These are phyloP conservation scores for Gila orcuttii DNA, from an alignment of 2,113 vertebrate genomes.

Conservation along the genomic window DNA sequence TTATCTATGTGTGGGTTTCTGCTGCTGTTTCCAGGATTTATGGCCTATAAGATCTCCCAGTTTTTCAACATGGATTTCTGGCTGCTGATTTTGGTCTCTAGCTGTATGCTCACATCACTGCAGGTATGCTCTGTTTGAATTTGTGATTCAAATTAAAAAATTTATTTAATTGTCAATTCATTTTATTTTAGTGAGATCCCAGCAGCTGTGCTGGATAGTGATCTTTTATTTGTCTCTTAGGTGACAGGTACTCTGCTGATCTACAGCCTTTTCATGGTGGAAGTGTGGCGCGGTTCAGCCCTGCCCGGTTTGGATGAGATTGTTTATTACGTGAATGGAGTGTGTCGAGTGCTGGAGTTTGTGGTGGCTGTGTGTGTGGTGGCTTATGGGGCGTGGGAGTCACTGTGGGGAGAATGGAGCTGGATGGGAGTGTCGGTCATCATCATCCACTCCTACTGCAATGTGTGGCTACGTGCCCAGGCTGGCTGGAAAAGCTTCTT, in stretches of 20 bases:
- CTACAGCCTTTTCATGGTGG: conserved; percentile 84
- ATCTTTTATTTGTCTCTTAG: conserved; percentile 62
- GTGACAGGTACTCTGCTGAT: conserved; percentile 84
- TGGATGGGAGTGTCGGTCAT: conserved; percentile 88
- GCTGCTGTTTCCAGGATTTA: conserved; percentile 80
- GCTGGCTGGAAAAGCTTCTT: conserved; percentile 87
- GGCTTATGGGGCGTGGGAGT: conserved; percentile 85
- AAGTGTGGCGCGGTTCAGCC: conserved; percentile 75
- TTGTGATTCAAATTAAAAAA: too few species aligned
- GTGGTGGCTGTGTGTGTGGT: conserved; percentile 86
- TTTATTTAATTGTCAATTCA: too few species aligned
- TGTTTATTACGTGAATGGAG: conserved; percentile 82
- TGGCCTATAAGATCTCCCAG: conserved; percentile 86
- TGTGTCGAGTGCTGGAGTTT: conserved; percentile 86
- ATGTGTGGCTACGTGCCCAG: conserved; percentile 86
- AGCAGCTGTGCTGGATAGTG: not conserved
- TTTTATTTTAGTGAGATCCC: not conserved
- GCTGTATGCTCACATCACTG: conserved; percentile 86
- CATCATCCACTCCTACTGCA: conserved; percentile 88
- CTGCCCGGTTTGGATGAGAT: conserved; percentile 84
- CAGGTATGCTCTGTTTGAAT: conserved; percentile 73
- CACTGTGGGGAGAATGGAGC: conserved; percentile 86
- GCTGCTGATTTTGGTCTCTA: conserved; percentile 88
- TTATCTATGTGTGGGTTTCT: conserved; percentile 86
- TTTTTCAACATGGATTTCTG: conserved; percentile 91